Evolutionary conservation across 2,888 invertebrate genomes (phyloP), one percentile per base, ranked within the genome.

Genomic region (Stegophylla sp.): DNA sequence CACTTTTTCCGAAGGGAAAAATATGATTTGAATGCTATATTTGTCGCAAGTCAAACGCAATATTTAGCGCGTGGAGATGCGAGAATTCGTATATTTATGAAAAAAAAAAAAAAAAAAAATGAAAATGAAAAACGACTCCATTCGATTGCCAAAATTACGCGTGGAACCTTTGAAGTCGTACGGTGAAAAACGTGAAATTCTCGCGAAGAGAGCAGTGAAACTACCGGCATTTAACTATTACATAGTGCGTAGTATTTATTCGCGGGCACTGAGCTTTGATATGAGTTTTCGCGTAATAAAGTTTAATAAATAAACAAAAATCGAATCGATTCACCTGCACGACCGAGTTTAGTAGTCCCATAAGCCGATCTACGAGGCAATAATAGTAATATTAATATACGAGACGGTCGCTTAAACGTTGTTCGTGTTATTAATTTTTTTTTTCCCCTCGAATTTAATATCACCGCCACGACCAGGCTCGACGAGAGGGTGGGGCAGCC

Each of bases 391-490:
- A 43, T 56, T 23, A 23, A 53, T 56, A 28, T 20, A 3, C 7
- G 20, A 3, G 28, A 28, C 67, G 28, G 48, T 10, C n/a, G 7
- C 2, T 43, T 28, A n/a, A n/a, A n/a, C 48, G 4, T 20, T 51
- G 45, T 69, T n/a, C 28, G 51, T n/a, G 20, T 56, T 3, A 20
- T 0, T 23, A 20, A 34, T 13, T 20, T 20, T 34, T 1, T 26
- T 28, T 53, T 51, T 51, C 48, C n/a, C 17, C 28, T n/a, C 48
- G 28, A 51, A 51, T 69, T 69, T 69, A 69, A 69, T 69, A 51
- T 51, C 28, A n/a, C 67, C n/a, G n/a, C n/a, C n/a, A n/a, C n/a
- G n/a, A n/a, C n/a, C n/a, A n/a, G n/a, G n/a, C n/a, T n/a, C n/a
- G n/a, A n/a, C n/a, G n/a, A n/a, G n/a, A n/a, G n/a, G n/a, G n/a